Evolutionary conservation across 2,888 invertebrate species (phyloP), one percentile per base, ranked within the genome.

Genomic region (Nesidiocoris tenuis): DNA sequence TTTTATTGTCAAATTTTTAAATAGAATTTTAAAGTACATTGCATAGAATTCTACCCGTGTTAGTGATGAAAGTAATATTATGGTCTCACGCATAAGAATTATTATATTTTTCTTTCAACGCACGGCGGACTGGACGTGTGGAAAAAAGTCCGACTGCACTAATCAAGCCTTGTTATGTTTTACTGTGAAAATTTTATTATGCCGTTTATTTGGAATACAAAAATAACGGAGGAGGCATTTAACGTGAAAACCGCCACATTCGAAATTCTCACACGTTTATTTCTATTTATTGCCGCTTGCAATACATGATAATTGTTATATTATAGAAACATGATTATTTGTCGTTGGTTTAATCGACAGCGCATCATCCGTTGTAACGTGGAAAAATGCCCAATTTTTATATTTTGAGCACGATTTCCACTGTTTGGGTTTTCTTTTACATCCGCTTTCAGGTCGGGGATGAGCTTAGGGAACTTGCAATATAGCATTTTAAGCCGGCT

Each of bases 141-240:
- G 59, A 56, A 3, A 21, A 65, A 67, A 55, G 39, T 55, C 56
- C 54, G 22, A 22, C 55, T 59, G 70, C 70, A 70, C 70, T 70
- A 70, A 70, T 56, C 70, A 70, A 22, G 70, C 70, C 21, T 70
- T 70, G 70, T 70, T 70, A 70, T 59, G 57, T 70, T 70, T 70
- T 70, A 70, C 59, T 19, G 59, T 70, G 22, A 70, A 70, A 59
- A 23, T 70, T 70, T 70, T 70, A 57, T 59, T 59, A 59, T 70
- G 59, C 59, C 70, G 59, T 70, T 65, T 59, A 23, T 68, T 55
- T 56, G 57, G 17, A 68, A 59, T 22, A 7, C 23, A 59, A 39
- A 39, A 5, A 70, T 17, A 67, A 18, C 19, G 67, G 7, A 12
- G 39, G 39, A 21, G 3, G 22, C 68, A 56, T 59, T 56, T 59